phyloP scores from a whole-genome alignment of 2,888 invertebrate species.

The Cephus runcator region DNA sequence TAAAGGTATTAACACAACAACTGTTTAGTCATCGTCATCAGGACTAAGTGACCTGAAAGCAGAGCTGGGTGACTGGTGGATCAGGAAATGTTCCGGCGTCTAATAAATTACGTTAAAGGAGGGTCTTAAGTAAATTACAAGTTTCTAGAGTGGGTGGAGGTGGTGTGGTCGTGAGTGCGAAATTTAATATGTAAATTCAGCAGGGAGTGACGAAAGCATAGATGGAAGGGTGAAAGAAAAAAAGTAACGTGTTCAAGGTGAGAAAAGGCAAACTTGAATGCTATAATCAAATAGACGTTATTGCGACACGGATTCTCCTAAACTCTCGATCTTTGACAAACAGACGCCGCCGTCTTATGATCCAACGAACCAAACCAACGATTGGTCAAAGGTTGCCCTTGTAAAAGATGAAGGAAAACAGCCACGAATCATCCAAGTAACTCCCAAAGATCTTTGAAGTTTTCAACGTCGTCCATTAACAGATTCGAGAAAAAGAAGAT shows the following conservation, averaged over 20 bases:
- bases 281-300: neutral
- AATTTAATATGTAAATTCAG: constrained; percentile 28
- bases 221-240: neutral
- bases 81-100: neutral
- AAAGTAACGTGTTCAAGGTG: neutral
- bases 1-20: neutral
- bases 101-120: constrained; percentile 2
- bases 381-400: neutral
- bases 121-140: constrained; percentile 41
- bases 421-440: neutral
- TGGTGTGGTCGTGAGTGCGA: constrained; percentile 16
- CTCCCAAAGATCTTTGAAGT: neutral
- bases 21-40: neutral
- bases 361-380: neutral
- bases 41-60: neutral
- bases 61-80: neutral
- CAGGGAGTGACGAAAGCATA: neutral
- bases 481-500: neutral
- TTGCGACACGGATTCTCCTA: neutral
- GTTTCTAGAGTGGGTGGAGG: constrained; percentile 31
- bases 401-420: neutral
- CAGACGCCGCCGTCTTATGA: neutral
- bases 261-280: neutral
- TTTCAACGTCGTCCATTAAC: neutral
- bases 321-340: neutral